Evolutionary conservation across 1,140 invertebrate species (phyloP), one percentile per base, ranked within the genome.

Genomic region (Pemphigus obesinymphae): DNA sequence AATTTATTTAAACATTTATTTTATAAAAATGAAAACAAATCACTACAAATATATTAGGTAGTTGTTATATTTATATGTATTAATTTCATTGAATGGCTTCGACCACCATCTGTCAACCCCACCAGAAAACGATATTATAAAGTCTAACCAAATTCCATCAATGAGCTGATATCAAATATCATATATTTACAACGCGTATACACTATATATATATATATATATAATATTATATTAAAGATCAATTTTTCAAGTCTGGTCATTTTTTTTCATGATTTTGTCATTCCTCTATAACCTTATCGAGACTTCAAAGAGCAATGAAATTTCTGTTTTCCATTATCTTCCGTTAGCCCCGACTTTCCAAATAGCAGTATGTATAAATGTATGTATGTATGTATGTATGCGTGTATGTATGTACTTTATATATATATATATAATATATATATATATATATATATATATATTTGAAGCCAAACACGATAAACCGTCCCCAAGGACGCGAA

Each of bases 401-500:
- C n/a, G n/a, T n/a, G n/a, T n/a, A n/a, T n/a, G n/a, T n/a, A n/a
- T n/a, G n/a, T n/a, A n/a, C n/a, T n/a, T n/a, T n/a, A n/a, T n/a
- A n/a, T n/a, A n/a, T n/a, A n/a, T n/a, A n/a, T n/a, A n/a, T n/a
- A n/a, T n/a, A n/a, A n/a, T n/a, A n/a, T n/a, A n/a, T n/a, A n/a
- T n/a, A n/a, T n/a, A n/a, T n/a, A n/a, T n/a, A n/a, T n/a, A n/a
- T n/a, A n/a, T n/a, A n/a, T n/a, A n/a, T n/a, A n/a, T 80, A 78
- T 78, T 78, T n/a, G 53, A 61, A 80, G 26, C 55, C 76, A 43
- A 61, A 76, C 73, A 76, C 73, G 73, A 76, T 76, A 76, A 76
- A 76, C 73, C 50, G 53, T 76, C 73, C 73, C 73, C 26, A 29
- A 55, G 73, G 73, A 76, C 34, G 31, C 29, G 40, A 76, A 76